These are phyloP conservation scores for Pararge aegeria DNA, from an alignment of 1,140 invertebrate genomes.

Conservation along the genomic window DNA sequence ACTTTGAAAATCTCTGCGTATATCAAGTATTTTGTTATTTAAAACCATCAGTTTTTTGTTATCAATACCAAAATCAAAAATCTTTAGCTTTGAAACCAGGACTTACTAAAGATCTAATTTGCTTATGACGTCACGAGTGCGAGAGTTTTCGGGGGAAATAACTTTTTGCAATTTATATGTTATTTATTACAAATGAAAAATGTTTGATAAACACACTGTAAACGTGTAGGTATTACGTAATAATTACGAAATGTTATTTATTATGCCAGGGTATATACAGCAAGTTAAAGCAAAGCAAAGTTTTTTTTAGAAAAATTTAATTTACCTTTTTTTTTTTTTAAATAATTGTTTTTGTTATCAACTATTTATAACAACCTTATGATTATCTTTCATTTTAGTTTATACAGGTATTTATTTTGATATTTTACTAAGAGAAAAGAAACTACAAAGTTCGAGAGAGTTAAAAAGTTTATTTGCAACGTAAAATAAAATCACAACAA, in stretches of 20 bases:
- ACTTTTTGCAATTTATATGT: too few species aligned
- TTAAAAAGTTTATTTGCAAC: slow-evolving; percentile 41
- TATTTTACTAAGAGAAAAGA: slow-evolving; percentile 22
- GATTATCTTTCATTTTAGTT: background rate
- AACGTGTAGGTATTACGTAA: background rate
- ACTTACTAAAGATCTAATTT: too few species aligned
- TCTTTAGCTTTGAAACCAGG: too few species aligned
- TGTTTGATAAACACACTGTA: background rate
- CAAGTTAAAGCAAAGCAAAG: slow-evolving; percentile 13
- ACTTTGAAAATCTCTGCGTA: too few species aligned
- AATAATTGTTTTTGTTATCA: background rate
- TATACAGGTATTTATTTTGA: background rate
- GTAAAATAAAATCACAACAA: slow-evolving; percentile 30
- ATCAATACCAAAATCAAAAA: too few species aligned
- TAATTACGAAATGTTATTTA: background rate
- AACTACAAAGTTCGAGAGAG: slow-evolving; percentile 36
- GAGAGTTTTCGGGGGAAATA: too few species aligned
- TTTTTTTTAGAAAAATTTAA: background rate
- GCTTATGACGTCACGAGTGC: too few species aligned
- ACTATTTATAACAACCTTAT: background rate
- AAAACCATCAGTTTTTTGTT: too few species aligned
- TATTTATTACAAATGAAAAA: too few species aligned
- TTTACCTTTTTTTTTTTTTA: slow-evolving; percentile 3
- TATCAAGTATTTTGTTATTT: too few species aligned
- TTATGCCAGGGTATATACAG: background rate